Conservation (phyloP, 2,113 vertebrate genomes). For the Potamarius usumacintae region DNA sequence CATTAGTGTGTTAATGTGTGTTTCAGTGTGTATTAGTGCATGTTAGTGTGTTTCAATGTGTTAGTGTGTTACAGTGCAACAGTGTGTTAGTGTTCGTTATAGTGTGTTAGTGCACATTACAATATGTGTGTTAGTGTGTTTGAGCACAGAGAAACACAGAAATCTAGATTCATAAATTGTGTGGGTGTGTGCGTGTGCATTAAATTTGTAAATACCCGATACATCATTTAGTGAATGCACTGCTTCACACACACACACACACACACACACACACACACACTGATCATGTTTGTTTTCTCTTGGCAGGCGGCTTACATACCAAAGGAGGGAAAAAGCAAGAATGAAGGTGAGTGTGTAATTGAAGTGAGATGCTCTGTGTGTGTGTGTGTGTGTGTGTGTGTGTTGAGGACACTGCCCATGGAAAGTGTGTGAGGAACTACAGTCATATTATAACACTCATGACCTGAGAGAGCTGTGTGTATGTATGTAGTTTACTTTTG, state of each 20-base stretch:
- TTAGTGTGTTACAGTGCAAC: background rate
- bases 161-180: background rate
- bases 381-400: background rate
- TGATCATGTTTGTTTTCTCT: conserved; percentile 13
- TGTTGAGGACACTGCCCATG: background rate
- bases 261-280: background rate
- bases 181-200: background rate
- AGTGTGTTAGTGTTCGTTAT: background rate
- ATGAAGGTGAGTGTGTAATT: conserved; percentile 67
- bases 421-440: no score
- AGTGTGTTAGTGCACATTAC: background rate
- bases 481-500: no score
- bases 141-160: background rate
- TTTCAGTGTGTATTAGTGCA: background rate
- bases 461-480: no score
- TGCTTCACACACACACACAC: background rate
- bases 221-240: background rate
- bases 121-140: background rate
- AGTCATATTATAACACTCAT: no score
- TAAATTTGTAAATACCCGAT: background rate
- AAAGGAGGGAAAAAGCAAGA: conserved; percentile 67
- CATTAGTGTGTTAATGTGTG: background rate
- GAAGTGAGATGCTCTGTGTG: background rate
- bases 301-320: conserved; percentile 69
- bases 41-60: background rate